Percentiles rank a stretch among this genome's conserved stretches.
Evolutionary conservation across 1,140 invertebrate genomes (phyloP).

Genomic region (Globodera ellingtonae): DNA sequence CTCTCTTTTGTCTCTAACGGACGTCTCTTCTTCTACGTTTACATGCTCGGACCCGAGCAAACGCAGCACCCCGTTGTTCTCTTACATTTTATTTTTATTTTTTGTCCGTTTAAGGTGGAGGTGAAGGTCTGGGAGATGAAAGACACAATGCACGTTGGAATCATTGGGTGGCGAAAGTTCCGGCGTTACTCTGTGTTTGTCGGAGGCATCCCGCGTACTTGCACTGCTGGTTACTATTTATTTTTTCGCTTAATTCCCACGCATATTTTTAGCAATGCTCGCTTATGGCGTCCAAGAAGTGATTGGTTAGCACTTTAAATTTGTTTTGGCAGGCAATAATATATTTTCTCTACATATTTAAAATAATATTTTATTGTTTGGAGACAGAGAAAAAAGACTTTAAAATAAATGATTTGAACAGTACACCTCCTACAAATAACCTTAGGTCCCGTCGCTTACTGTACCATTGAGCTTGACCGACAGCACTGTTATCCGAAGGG

Average conservation of each 20-base stretch:
- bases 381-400: no score
- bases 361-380: no score
- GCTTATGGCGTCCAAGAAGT: conserved; percentile 17
- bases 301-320: conserved; percentile 11
- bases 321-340: not conserved
- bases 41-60: not conserved
- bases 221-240: conserved; percentile 31
- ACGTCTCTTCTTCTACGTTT: conserved; percentile 18
- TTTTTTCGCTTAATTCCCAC: not conserved
- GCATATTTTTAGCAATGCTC: conserved; percentile 10
- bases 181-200: conserved; percentile 35
- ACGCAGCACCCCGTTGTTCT: not conserved
- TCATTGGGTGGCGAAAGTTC: conserved; percentile 28
- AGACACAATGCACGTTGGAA: conserved; percentile 19
- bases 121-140: conserved; percentile 38
- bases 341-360: no score
- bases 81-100: not conserved
- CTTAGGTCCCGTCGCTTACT: conserved; percentile 28
- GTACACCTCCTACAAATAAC: no score
- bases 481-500: conserved; percentile 31
- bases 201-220: conserved; percentile 37
- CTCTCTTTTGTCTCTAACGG: conserved; percentile 22
- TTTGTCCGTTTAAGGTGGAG: conserved; percentile 29
- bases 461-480: conserved; percentile 32
- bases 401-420: no score